Conservation (phyloP, 2,113 vertebrate species). For the Oncorhynchus masou region DNA sequence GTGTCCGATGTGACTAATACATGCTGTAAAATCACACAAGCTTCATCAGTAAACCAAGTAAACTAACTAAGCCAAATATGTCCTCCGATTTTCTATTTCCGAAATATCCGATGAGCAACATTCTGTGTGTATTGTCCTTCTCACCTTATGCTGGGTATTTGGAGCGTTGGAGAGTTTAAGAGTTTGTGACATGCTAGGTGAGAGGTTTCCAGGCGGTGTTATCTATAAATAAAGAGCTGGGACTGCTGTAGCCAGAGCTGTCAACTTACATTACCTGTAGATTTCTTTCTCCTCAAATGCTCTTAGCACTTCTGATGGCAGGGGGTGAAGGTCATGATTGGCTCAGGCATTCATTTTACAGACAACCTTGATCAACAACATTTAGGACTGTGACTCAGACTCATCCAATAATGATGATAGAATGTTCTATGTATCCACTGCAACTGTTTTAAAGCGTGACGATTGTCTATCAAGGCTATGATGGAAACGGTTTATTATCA, state of each 20-base stretch:
- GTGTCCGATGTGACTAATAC: background rate
- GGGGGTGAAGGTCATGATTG: constrained; percentile 28
- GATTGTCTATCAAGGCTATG: background rate
- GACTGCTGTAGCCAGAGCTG: constrained; percentile 37
- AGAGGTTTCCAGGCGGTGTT: constrained; percentile 25
- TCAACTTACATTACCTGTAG: constrained; percentile 45
- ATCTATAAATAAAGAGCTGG: constrained; percentile 59
- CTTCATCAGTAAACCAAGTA: background rate
- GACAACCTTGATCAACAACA: constrained; percentile 1
- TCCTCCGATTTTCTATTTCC: background rate
- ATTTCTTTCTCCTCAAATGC: constrained; percentile 1
- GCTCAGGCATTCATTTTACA: background rate
- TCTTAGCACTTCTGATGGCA: constrained; percentile 1
- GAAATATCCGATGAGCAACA: background rate
- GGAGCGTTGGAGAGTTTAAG: constrained; percentile 22
- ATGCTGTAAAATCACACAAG: background rate
- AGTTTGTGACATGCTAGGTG: constrained; percentile 39
- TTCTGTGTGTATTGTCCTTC: background rate
- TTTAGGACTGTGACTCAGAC: constrained; percentile 5
- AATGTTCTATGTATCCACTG: background rate
- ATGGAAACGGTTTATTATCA: background rate
- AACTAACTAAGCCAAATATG: background rate
- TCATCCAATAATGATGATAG: background rate
- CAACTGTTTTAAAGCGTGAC: constrained; percentile 11
- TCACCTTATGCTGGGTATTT: constrained; percentile 13